Percentiles rank a stretch among this genome's conserved stretches.
Conservation (phyloP, 1,140 invertebrate species). For the Drosophila chauvacae region DNA sequence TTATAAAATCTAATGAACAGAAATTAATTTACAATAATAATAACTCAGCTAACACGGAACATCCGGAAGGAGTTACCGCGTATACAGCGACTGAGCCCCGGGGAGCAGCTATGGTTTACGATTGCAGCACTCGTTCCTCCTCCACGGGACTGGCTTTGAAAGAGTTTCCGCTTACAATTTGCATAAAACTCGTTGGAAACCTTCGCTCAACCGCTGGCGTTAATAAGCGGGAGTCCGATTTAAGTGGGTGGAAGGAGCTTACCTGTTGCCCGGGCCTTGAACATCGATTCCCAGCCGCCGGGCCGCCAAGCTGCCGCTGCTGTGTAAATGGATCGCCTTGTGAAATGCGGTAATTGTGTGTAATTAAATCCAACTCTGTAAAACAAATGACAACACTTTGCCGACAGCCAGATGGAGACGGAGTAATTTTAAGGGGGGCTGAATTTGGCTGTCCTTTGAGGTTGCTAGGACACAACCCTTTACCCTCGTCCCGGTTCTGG, state of each 20-base stretch:
- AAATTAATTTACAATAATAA: constrained; percentile 82
- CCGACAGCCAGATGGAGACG: constrained; percentile 27
- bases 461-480: constrained; percentile 65
- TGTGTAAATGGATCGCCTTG: constrained; percentile 82
- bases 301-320: constrained; percentile 20
- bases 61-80: constrained; percentile 36
- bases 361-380: constrained; percentile 76
- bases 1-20: constrained; percentile 80
- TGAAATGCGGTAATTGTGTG: constrained; percentile 81
- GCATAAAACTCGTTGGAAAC: constrained; percentile 76
- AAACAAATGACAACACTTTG: constrained; percentile 77
- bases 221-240: constrained; percentile 67
- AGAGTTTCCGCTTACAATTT: constrained; percentile 83
- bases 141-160: constrained; percentile 51
- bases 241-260: constrained; percentile 33
- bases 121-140: constrained; percentile 44
- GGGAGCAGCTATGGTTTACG: constrained; percentile 56
- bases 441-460: constrained; percentile 35
- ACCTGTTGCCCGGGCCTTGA: constrained; percentile 72
- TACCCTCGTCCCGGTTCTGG: constrained; percentile 25
- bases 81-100: constrained; percentile 24
- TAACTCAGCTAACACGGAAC: constrained; percentile 75
- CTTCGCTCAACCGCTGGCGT: constrained; percentile 61
- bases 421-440: neutral
- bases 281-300: constrained; percentile 12